A percentile compares a stretch with the other conserved stretches of the same genome.
Evolutionary conservation across 2,888 invertebrate species (phyloP).

Genomic region (Leucania comma): DNA sequence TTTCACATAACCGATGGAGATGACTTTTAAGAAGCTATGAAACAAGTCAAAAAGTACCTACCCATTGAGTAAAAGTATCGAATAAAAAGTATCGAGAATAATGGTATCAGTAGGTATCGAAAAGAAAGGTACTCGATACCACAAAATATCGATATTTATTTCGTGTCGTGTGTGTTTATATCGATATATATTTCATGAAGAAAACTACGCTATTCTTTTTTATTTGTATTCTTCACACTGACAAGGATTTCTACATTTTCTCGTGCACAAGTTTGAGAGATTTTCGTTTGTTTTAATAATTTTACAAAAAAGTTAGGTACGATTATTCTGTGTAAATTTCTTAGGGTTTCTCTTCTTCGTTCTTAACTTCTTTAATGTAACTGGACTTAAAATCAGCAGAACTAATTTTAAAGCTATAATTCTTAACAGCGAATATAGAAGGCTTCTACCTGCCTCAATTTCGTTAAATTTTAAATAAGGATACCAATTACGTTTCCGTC

Average conservation of each 20-base stretch:
- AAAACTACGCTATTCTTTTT: too few species aligned
- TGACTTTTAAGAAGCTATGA: too few species aligned
- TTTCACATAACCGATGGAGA: too few species aligned
- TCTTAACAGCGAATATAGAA: background rate
- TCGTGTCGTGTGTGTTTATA: too few species aligned
- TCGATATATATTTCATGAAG: too few species aligned
- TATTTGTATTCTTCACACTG: background rate
- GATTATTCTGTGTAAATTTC: background rate
- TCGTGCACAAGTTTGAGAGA: background rate
- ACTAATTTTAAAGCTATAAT: background rate
- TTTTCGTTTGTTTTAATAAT: background rate
- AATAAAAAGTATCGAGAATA: too few species aligned
- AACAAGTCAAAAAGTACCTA: too few species aligned
- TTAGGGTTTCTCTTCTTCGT: too few species aligned
- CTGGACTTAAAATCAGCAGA: background rate
- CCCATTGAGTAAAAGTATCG: too few species aligned
- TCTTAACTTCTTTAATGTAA: background rate
- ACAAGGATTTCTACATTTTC: background rate
- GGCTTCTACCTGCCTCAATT: slow-evolving; percentile 45
- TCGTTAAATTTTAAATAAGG: slow-evolving; percentile 43
- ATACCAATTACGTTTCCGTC: slow-evolving; percentile 76
- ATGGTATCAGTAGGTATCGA: too few species aligned
- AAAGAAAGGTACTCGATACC: too few species aligned
- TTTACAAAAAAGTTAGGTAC: background rate
- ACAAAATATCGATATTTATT: too few species aligned